Conservation (phyloP, 2,113 vertebrate genomes). For the Loxodonta africana region DNA sequence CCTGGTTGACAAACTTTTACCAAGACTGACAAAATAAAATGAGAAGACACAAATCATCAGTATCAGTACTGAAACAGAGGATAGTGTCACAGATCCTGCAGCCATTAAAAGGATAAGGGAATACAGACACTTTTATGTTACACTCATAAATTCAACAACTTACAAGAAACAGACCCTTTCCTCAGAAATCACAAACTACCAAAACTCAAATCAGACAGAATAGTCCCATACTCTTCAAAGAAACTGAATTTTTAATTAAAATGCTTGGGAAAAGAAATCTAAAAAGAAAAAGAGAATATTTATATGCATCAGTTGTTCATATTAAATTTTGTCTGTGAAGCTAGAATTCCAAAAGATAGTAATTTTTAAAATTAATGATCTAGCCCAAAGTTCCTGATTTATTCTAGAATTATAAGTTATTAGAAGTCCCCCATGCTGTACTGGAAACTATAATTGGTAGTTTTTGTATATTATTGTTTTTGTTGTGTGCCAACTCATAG, state of each 20-base stretch:
- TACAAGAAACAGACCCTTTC: background rate
- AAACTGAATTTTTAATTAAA: background rate
- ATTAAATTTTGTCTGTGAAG: conserved; percentile 12
- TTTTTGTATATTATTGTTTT: no score
- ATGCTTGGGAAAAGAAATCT: background rate
- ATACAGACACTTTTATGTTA: background rate
- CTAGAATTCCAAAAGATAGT: background rate
- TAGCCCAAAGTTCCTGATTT: background rate
- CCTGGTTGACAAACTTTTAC: no score
- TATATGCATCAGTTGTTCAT: background rate
- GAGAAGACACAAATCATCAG: no score
- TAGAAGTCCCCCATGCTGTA: background rate
- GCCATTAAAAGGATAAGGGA: no score
- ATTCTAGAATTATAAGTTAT: background rate
- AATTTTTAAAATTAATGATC: background rate
- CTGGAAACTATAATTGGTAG: conserved; percentile 12
- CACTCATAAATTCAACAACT: background rate
- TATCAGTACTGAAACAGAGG: background rate
- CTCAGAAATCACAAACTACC: background rate
- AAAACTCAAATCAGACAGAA: background rate
- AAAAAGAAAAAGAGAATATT: background rate
- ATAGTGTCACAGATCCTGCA: no score
- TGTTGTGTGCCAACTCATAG: no score
- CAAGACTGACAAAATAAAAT: no score
- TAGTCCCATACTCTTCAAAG: background rate